Base-by-base conservation (phyloP, 2,888 invertebrate species). In the Oligia strigilis region DNA sequence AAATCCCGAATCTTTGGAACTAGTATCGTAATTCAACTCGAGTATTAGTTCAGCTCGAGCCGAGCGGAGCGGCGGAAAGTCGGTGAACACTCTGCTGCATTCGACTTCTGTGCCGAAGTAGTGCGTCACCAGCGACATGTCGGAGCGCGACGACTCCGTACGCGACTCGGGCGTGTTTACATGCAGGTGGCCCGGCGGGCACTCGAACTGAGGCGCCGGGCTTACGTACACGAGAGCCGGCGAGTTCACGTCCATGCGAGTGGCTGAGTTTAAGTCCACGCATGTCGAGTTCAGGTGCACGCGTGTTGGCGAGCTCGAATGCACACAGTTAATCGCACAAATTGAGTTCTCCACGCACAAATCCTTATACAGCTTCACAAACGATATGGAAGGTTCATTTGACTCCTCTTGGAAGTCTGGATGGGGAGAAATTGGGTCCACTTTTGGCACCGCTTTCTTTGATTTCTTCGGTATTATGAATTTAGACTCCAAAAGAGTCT, bases 351-450 rank as follows among this genome's bases (percentile, higher is more conserved):
- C 62, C 40, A 70, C 8, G 17, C 90, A 90, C 52, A 84, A 49
- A 8, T 90, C 89, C 17, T 80, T 77, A 77, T 92, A 93, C 14
- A 93, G 85, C 66, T 89, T 82, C 6, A 92, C 92, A 75, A 93
- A 93, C 0, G 90, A 92, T 71, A 93, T 87, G 11, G 85, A 55
- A 49, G 78, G 49, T 72, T 49, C 40, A 8, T 49, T 23, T 3
- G 67, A 29, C n/a, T 36, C 17, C 11, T 19, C 46, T 1, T 14
- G 40, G 23, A 52, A 6, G 8, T 3, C 23, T 8, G 40, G 49
- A 6, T 29, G 58, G 11, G 36, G 19, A 14, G 74, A 69, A 23
- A 80, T 64, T 1, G 62, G 17, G 4, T 36, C 49, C 29, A 60
- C 62, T 62, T 70, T 77, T 1, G 58, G 4, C 4, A 23, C 14